Base-by-base conservation (phyloP, 2,888 invertebrate species). In the Gasteruption jaculator region DNA sequence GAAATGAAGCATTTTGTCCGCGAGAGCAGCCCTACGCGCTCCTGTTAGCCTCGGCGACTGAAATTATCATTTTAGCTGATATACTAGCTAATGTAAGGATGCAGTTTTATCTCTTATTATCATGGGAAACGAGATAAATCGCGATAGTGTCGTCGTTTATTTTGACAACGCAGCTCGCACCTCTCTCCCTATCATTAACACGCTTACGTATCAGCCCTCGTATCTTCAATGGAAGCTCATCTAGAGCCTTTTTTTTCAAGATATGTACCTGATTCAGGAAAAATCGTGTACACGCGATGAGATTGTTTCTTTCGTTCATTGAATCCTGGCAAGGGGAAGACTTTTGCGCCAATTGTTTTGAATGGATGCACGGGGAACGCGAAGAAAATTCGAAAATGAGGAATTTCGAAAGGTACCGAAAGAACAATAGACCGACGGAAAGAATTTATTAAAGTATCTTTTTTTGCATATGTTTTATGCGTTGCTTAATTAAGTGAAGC, bases 51-150 rank as follows among this genome's bases (percentile, higher is more conserved):
- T 58, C 60, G 64, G 58, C 63, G 65, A 68, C 68, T 68, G 68
- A 70, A 70, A 68, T 71, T 67, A 70, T 70, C 70, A 70, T 70
- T 71, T 71, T 68, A 71, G 65, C 68, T 70, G 70, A 70, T 68
- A 70, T 68, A 70, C 66, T 70, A 70, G 65, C 65, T 68, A 70
- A 70, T 70, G 65, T 69, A 65, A 70, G 70, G 68, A 71, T 71
- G 70, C 70, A 71, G 68, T 71, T 71, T 71, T 71, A 71, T 70
- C 70, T 71, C 65, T 64, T 69, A 71, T 70, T 71, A 71, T 71
- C 70, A 71, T 71, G 70, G 70, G 69, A 68, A 71, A 71, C 65
- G 68, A 70, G 70, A 71, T 71, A 71, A 71, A 70, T 71, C 61
- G 70, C 69, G 70, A 71, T 71, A 71, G 70, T 70, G 68, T 56